phyloP scores from a whole-genome alignment of 2,113 vertebrate species.

The Argyrosomus japonicus region DNA sequence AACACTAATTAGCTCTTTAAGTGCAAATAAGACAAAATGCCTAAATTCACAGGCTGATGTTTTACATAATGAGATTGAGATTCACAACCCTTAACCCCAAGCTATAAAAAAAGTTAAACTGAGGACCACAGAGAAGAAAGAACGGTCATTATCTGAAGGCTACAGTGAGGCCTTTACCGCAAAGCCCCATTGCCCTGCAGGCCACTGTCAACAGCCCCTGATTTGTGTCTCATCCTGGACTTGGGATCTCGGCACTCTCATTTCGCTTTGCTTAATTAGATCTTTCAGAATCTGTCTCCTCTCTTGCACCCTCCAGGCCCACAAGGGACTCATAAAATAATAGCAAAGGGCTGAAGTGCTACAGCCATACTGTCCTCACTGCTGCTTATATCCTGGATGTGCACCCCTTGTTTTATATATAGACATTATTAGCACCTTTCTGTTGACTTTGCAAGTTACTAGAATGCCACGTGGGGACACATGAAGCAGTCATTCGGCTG shows the following conservation, averaged over 20 bases:
- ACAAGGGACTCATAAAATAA: constrained; percentile 62
- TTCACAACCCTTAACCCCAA: constrained; percentile 30
- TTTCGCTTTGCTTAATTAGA: constrained; percentile 74
- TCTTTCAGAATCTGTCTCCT: constrained; percentile 61
- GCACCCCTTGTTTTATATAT: constrained; percentile 39
- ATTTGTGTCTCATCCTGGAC: constrained; percentile 68
- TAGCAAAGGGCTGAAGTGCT: constrained; percentile 44
- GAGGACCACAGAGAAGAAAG: constrained; percentile 20
- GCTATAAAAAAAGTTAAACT: constrained; percentile 50
- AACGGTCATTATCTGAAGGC: constrained; percentile 50
- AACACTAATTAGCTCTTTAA: constrained; percentile 54
- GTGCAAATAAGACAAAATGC: constrained; percentile 44
- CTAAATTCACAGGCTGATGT: constrained; percentile 38
- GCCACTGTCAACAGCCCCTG: constrained; percentile 59
- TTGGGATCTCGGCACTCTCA: constrained; percentile 62
- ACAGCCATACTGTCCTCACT: constrained; percentile 31
- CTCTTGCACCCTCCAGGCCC: constrained; percentile 57
- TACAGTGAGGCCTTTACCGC: constrained; percentile 36
- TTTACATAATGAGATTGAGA: constrained; percentile 58
- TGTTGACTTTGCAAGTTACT: constrained; percentile 57
- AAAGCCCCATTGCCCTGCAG: constrained; percentile 51
- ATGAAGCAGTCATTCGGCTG: neutral
- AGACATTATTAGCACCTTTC: constrained; percentile 55
- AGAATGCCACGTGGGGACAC: constrained; percentile 17
- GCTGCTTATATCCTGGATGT: constrained; percentile 17